phyloP scores from a whole-genome alignment of 2,797 vertebrate genomes.

The Sebastolobus altivelis region DNA sequence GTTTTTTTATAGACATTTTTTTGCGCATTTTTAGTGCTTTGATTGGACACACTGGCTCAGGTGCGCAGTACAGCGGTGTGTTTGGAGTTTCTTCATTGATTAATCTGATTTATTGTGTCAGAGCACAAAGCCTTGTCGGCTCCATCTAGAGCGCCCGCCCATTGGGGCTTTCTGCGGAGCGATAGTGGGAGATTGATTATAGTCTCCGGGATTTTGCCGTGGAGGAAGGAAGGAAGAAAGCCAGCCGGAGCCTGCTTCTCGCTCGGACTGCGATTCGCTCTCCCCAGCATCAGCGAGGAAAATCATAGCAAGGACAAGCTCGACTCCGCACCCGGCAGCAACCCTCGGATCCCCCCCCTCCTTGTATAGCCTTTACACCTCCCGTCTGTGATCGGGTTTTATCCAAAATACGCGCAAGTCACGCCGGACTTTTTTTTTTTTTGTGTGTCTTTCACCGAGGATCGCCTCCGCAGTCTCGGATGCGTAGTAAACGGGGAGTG shows the following conservation, averaged over 20 bases:
- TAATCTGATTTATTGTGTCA: constrained; percentile 50
- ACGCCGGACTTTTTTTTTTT: constrained; percentile 45
- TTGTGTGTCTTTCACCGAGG: constrained; percentile 15
- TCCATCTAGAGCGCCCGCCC: constrained; percentile 76
- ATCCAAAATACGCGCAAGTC: constrained; percentile 41
- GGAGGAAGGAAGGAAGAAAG: constrained; percentile 44
- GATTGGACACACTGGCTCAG: constrained; percentile 23
- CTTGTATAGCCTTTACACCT: too few species aligned
- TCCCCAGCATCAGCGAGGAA: constrained; percentile 31
- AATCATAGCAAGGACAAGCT: constrained; percentile 24
- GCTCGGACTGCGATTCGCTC: constrained; percentile 55
- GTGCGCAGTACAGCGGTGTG: constrained; percentile 3
- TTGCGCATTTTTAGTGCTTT: not conserved
- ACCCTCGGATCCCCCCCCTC: not conserved
- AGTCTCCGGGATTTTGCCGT: constrained; percentile 72
- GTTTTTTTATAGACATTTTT: not conserved
- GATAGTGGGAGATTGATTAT: constrained; percentile 71
- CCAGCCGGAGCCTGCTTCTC: constrained; percentile 28
- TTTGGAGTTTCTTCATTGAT: constrained; percentile 54
- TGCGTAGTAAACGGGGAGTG: constrained; percentile 77
- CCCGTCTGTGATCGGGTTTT: constrained; percentile 6
- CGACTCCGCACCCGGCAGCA: not conserved
- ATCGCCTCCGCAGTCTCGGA: constrained; percentile 78
- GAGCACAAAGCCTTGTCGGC: constrained; percentile 67
- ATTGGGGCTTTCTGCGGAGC: constrained; percentile 69